Evolutionary conservation across 2,113 vertebrate genomes (phyloP).

Genomic region (Trogon surrucura): DNA sequence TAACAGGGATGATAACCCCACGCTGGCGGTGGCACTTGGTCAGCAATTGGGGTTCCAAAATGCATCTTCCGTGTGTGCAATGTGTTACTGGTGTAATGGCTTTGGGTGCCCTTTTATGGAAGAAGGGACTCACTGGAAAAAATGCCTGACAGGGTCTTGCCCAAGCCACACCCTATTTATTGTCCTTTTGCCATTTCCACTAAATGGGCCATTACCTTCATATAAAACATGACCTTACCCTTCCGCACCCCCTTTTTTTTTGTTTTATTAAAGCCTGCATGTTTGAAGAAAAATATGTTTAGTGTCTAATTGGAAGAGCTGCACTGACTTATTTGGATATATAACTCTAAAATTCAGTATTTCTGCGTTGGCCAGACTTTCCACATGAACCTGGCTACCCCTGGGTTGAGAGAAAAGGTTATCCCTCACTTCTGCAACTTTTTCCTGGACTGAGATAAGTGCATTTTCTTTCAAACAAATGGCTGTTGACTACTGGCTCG

Average conservation of each 20-base stretch:
- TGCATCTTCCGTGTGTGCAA: not conserved
- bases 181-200: not conserved
- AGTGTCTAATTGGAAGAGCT: not conserved
- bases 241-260: not conserved
- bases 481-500: not conserved
- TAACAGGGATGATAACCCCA: not conserved
- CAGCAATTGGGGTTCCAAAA: not conserved
- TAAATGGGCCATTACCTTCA: not conserved
- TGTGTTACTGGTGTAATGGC: not conserved
- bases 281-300: rapidly evolving
- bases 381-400: not conserved
- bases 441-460: not conserved
- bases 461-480: not conserved
- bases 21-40: not conserved
- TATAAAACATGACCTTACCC: not conserved
- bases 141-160: not conserved
- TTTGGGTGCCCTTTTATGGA: not conserved
- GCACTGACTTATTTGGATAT: not conserved
- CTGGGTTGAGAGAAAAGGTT: not conserved
- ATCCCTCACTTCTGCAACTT: not conserved
- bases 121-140: not conserved
- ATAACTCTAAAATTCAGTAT: not conserved
- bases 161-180: not conserved
- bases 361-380: not conserved
- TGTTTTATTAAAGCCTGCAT: not conserved